Conservation (phyloP, 2,888 invertebrate genomes). For the Cerastis leucographa region DNA sequence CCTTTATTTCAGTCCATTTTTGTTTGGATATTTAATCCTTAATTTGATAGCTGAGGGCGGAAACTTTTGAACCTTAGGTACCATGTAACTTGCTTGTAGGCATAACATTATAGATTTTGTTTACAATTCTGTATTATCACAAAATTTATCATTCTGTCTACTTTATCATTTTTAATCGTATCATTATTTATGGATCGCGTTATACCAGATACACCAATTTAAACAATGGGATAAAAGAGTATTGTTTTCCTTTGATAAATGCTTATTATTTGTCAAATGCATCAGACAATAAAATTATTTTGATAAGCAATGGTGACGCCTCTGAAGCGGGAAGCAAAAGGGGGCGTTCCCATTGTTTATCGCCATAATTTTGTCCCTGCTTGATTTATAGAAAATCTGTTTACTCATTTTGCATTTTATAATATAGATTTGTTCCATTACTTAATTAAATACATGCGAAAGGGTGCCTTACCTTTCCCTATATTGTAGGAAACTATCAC, state of each 20-base stretch:
- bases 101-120: background rate
- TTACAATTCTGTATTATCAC: background rate
- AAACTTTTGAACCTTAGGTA: no score
- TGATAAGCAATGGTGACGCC: background rate
- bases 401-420: background rate
- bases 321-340: no score
- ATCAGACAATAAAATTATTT: background rate
- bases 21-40: no score
- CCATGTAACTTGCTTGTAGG: background rate
- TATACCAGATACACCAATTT: background rate
- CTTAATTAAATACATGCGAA: background rate
- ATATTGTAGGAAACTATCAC: constrained; percentile 58
- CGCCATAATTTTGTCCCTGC: background rate
- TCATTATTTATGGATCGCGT: constrained; percentile 1
- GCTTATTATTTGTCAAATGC: constrained; percentile 5
- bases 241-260: constrained; percentile 9
- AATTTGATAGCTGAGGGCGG: no score
- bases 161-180: background rate
- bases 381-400: background rate
- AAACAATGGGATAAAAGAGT: background rate
- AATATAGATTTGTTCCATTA: constrained; percentile 21
- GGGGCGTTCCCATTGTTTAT: constrained; percentile 24
- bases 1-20: no score
- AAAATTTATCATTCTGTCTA: constrained; percentile 7
- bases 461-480: background rate